These are phyloP conservation scores for Orthosia cruda DNA, from an alignment of 2,888 invertebrate genomes.

Conservation along the genomic window DNA sequence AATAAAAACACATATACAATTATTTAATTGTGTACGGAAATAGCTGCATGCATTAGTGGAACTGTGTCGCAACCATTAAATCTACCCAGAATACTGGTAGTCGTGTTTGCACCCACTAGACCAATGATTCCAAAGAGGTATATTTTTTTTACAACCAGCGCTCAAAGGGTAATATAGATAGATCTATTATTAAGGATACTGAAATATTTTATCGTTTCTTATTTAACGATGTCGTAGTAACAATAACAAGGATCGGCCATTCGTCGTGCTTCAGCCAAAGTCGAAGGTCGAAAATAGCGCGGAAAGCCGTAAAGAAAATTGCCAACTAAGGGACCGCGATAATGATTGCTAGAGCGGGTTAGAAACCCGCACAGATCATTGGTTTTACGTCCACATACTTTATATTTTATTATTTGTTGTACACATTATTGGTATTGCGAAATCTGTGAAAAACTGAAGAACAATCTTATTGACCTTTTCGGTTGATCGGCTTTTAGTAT, in stretches of 20 bases:
- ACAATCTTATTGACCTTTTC: background rate
- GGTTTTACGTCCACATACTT: constrained; percentile 48
- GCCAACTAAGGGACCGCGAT: constrained; percentile 57
- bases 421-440: too few relatives aligned
- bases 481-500: constrained; percentile 7
- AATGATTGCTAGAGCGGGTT: constrained; percentile 54
- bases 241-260: constrained; percentile 41
- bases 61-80: too few relatives aligned
- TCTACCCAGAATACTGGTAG: too few relatives aligned
- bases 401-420: constrained; percentile 58
- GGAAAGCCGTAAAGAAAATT: constrained; percentile 60
- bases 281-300: constrained; percentile 46
- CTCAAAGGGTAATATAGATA: too few relatives aligned
- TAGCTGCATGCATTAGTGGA: too few relatives aligned
- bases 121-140: background rate
- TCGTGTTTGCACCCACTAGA: background rate
- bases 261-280: constrained; percentile 42
- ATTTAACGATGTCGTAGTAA: constrained; percentile 30
- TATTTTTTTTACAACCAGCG: too few relatives aligned
- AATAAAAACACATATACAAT: too few relatives aligned
- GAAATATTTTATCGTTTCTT: constrained; percentile 15
- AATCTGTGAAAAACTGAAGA: too few relatives aligned
- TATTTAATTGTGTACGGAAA: too few relatives aligned
- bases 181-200: background rate
- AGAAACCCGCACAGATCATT: constrained; percentile 50